Evolutionary conservation across 30 jellyfish, hydroid and myxozoan genomes (phyloP), one percentile per base, ranked within the genome.

Genomic region (Nemopilema nomurai): DNA sequence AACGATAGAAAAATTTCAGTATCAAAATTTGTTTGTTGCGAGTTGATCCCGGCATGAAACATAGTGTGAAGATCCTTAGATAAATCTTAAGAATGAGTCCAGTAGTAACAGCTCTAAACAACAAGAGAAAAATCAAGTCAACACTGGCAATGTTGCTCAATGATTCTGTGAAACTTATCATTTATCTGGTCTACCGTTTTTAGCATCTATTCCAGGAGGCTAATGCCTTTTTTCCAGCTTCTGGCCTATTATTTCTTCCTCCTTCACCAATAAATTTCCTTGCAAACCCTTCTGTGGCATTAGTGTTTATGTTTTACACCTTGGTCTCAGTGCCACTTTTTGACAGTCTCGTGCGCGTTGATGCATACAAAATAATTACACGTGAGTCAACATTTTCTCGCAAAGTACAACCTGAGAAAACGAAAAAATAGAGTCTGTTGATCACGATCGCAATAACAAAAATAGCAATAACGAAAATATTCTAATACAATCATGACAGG

Each of bases 181-280:
- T 24, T 19, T 63, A 19, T 63, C 30, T 63, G 30, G 73, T 63
- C 30, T 63, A 63, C 73, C 73, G 27, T 63, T 24, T 63, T 63
- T 63, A 63, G 73, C 73, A 63, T 63, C 30, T 1, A 6, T 63
- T 63, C 73, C 27, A 63, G 73, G 73, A 63, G 73, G 30, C 30
- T 63, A 63, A 63, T 63, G 30, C 7, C 73, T 63, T 63, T 63
- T 24, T 63, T 63, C 73, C 30, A 63, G 73, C 30, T 19, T 63
- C 73, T 63, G 73, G 73, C 30, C 73, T 63, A 63, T 63, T n/a
- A 63, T 18, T n/a, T 63, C 73, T 63, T 63, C 73, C 73, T 63
- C 73, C 73, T 63, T 63, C 73, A 63, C 73, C 73, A 63, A 63
- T 63, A 63, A 63, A 63, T 24, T 18, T 63, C 30, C 73, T 63